Conservation (phyloP, 2,888 invertebrate genomes). For the Hydrotaea diabolus region DNA sequence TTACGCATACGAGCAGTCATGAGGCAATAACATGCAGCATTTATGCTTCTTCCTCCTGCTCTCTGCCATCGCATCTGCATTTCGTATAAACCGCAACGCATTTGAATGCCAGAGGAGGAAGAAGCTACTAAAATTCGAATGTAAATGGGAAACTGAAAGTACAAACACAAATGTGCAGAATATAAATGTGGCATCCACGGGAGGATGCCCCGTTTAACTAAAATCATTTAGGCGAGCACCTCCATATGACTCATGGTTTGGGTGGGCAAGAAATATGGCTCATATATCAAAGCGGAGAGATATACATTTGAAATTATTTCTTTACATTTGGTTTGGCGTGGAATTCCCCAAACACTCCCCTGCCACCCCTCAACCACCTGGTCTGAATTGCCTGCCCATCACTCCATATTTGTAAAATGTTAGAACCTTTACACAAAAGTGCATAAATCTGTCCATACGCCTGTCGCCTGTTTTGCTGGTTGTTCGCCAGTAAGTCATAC, state of each 20-base stretch:
- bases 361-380: not conserved
- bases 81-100: not conserved
- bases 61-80: not conserved
- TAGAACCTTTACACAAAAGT: not conserved
- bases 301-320: not conserved
- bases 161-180: not conserved
- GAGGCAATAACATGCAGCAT: not conserved
- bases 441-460: not conserved
- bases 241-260: too few relatives aligned
- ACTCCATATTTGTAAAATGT: slow-evolving; percentile 10
- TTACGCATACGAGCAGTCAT: not conserved
- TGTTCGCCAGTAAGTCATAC: slow-evolving; percentile 5
- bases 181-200: too few relatives aligned
- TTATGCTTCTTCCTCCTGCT: not conserved
- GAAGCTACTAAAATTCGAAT: not conserved
- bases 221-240: too few relatives aligned
- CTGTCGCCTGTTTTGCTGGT: not conserved
- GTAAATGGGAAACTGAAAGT: not conserved
- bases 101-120: not conserved
- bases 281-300: not conserved
- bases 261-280: not conserved
- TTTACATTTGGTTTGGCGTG: not conserved
- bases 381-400: not conserved
- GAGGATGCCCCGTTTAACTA: too few relatives aligned
- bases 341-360: not conserved